Base-by-base conservation (phyloP, 1,140 invertebrate genomes). In the Drosophila elegans region DNA sequence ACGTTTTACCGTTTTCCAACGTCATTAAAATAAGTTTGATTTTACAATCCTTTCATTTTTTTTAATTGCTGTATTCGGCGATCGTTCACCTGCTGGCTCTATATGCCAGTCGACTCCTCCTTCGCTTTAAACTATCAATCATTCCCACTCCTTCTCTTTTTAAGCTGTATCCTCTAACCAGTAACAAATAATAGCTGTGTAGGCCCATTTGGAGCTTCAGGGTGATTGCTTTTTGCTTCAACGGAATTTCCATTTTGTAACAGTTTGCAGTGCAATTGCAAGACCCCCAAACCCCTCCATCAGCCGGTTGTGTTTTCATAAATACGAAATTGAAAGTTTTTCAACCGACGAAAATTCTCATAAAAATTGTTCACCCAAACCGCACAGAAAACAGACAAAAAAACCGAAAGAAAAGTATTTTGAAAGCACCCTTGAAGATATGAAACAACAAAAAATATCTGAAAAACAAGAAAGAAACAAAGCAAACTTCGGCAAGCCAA, bases 261-360 rank as follows among this genome's bases (percentile, higher is more conserved):
- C 74, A 81, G 82, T 86, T 78, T 85, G 77, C 59, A 80, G 59
- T 66, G 59, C 49, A 77, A 61, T 77, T 64, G 73, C 53, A 61
- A 39, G 48, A 25, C 56, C 52, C 46, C 11, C 4, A 25, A 6
- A 9, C 25, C 49, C 27, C 11, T 3, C 11, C 3, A 13, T 3
- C 25, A 12, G 27, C 27, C 76, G 72, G 56, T 69, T 78, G 71
- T 75, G 74, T 81, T 78, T 78, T 82, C 81, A 86, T 78, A 78
- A 82, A 81, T 88, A 75, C 75, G 74, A 86, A 86, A 86, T 86
- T 86, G 78, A 86, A 86, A 86, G 82, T 86, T 86, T 86, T 86
- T 75, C 78, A 79, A 82, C 78, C 78, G 71, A 59, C 62, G 66
- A 88, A 88, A 82, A 88, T 88, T 82, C 79, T 79, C 83, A 82